These are phyloP conservation scores for Nothura maculosa DNA, from an alignment of 2,797 vertebrate species.

Conservation along the genomic window DNA sequence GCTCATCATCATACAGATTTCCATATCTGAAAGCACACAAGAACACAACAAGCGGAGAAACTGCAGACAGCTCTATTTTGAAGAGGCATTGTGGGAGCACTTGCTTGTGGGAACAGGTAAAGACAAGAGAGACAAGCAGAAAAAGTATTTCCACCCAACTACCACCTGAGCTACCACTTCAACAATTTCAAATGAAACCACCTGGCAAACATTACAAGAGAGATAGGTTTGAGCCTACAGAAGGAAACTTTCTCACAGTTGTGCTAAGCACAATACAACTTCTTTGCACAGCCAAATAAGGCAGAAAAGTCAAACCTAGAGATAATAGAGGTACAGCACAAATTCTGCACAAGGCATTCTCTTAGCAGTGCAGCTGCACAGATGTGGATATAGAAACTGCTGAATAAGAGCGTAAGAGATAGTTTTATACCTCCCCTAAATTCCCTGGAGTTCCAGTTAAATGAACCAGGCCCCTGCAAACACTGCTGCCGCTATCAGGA, in stretches of 20 bases:
- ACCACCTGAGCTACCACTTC: not conserved
- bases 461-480: not conserved
- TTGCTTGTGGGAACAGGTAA: not conserved
- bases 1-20: not conserved
- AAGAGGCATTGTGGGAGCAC: not conserved
- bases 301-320: not conserved
- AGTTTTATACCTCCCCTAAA: not conserved
- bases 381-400: not conserved
- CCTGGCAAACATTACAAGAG: not conserved
- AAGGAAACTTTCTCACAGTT: not conserved
- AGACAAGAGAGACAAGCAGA: not conserved
- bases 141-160: not conserved
- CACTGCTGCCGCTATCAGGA: not conserved
- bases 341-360: not conserved
- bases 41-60: not conserved
- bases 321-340: not conserved
- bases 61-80: not conserved
- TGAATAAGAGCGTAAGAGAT: not conserved
- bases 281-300: not conserved
- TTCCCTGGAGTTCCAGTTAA: accelerated
- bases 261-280: not conserved
- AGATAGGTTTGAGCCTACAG: not conserved
- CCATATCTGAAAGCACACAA: not conserved
- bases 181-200: not conserved
- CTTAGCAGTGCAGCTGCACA: not conserved